Percentiles rank a stretch among this genome's conserved stretches.
Conservation (phyloP, 2,113 vertebrate genomes). For the Mus pahari region DNA sequence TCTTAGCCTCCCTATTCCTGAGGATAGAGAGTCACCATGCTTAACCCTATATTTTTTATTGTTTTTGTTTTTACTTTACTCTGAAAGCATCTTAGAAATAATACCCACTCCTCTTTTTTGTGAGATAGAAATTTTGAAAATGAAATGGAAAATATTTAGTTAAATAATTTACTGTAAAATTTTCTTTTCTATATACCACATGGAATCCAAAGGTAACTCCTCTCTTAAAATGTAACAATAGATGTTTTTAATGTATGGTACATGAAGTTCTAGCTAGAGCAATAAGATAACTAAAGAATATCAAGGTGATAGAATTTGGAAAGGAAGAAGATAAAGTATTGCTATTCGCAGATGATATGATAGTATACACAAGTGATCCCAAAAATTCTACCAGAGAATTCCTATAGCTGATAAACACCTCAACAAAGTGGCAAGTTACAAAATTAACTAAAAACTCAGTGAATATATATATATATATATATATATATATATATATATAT, state of each 20-base stretch:
- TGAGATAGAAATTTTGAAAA: background rate
- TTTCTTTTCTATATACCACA: background rate
- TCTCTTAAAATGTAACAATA: background rate
- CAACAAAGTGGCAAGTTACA: no score
- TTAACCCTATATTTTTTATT: background rate
- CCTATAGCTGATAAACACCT: no score
- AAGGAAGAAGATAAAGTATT: no score
- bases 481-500: no score
- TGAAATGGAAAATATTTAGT: background rate
- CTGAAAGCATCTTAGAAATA: background rate
- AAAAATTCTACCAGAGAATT: no score
- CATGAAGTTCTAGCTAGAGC: no score
- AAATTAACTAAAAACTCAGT: no score
- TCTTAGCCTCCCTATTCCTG: background rate
- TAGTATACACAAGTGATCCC: no score
- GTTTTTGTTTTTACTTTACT: background rate
- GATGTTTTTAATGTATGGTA: background rate
- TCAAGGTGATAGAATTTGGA: no score
- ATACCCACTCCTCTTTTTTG: background rate
- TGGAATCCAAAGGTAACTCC: background rate
- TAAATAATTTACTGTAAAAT: background rate
- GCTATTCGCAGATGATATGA: no score
- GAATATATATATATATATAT: no score
- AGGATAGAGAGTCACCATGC: fast-evolving
- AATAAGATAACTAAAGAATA: no score